Base-by-base conservation (phyloP, 2,797 vertebrate species). In the Manis crassicaudata region DNA sequence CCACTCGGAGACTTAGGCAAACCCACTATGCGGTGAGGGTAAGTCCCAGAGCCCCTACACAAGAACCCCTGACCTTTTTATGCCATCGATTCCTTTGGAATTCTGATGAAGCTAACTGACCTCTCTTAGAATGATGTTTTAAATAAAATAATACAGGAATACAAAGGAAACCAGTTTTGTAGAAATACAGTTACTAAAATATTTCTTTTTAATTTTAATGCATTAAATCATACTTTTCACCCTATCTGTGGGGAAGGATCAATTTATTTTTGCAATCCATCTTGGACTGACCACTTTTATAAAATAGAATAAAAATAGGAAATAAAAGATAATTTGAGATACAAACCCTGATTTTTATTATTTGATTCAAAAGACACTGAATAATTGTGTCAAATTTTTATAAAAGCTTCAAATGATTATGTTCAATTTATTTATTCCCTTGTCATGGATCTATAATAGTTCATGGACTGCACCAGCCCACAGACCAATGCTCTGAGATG, bases 241-340 rank as follows among this genome's bases (percentile, higher is more conserved):
- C 37, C 32, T 46, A 18, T 56, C 60, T 54, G 18, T 67, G 6
- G 3, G 37, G 75, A 76, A 65, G 37, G 46, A 77, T 54, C 9
- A 43, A 35, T 68, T 79, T 92, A 54, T 65, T 79, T 91, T 92
- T 46, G n/a, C 20, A 77, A 58, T 68, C n/a, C 46, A 46, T 73
- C 21, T 67, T 60, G 21, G 29, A 60, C n/a, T 79, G 77, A 58
- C 50, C 83, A 60, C 63, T 83, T 87, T 86, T n/a, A 87, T 80
- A 75, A 86, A 70, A 90, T 43, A 58, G 63, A 77, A 84, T 84
- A 75, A 89, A 88, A 92, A 63, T 32, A n/a, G 67, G 11, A 90
- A 86, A 60, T 58, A 77, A 90, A 94, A 88, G 20, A 75, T n/a
- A 80, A 68, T 32, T 37, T 63, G 29, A 79, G 80, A 81, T 29